Base-by-base conservation (phyloP, 2,888 invertebrate species). In the Drymonia ruficornis region DNA sequence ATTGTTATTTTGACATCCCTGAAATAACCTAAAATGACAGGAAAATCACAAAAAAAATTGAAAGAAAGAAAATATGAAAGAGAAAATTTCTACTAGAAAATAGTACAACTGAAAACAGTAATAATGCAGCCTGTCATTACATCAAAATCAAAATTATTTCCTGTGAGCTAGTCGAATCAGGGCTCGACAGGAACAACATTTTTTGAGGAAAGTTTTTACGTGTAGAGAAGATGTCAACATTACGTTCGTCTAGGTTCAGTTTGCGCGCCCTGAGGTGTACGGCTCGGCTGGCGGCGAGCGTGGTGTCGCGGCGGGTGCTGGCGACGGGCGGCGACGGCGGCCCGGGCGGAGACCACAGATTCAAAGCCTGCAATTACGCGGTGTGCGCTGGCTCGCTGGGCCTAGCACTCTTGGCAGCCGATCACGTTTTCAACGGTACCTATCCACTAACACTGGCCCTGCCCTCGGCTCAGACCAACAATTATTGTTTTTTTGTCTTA, bases 401-500 rank as follows among this genome's bases (percentile, higher is more conserved):
- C 6, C 69, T 91, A 5, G 85, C 89, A 0, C 71, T 91, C 34
- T 72, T 91, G 0, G 90, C 91, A 31, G 90, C 89, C 44, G 88
- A 89, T 62, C 79, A 86, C 61, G 69, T 79, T 38, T 91, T 81
- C 60, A 91, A 90, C 69, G 91, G 91, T 90, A 75, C 52, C 15
- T 46, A 61, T 49, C 1, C 16, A 12, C 50, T 55, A 44, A 47
- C 43, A 23, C 23, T 4, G 2, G 23, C 5, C 23, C 23, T 23
- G n/a, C n/a, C n/a, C n/a, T n/a, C n/a, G n/a, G n/a, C n/a, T n/a
- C n/a, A n/a, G n/a, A n/a, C n/a, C n/a, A n/a, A n/a, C 28, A 28
- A 7, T 28, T 28, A 5, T 28, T 28, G 7, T 28, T 28, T 28
- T 28, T 28, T 28, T 28, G n/a, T n/a, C n/a, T n/a, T n/a, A n/a